Base-by-base conservation (phyloP, 1,140 invertebrate species). In the Pantala flavescens region DNA sequence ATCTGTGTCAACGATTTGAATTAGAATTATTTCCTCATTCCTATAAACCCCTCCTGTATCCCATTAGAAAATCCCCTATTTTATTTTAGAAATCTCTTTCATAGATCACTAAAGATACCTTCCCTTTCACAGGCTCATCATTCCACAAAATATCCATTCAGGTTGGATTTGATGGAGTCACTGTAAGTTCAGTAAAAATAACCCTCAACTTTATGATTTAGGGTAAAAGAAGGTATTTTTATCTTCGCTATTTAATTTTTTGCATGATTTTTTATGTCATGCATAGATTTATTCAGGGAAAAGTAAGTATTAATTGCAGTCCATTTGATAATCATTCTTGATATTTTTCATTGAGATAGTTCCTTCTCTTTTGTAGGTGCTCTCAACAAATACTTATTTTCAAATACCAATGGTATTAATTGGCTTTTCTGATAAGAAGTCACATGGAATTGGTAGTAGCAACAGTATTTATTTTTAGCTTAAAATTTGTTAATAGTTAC, bases 121-220 rank as follows among this genome's bases (percentile, higher is more conserved):
- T 63, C 49, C 49, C 49, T 63, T 63, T 63, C 49, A 63, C 49
- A 63, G 49, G 49, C 49, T 63, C 49, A 63, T 63, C 49, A 63
- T 63, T 63, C 28, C 49, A 63, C 49, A 63, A 63, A 63, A 19
- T 63, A 63, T 63, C 49, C 49, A 19, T 21, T 63, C 49, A 63
- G 14, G 49, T 63, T 63, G 49, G 49, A 63, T 63, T 63, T 63
- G 16, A 63, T 63, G 49, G 49, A 63, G 49, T 63, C n/a, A 19
- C 49, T 63, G 49, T 63, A 63, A 63, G 49, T 63, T 63, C 49
- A 16, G 14, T 63, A 63, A 16, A 63, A 63, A 63, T 63, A 63
- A 63, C n/a, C 49, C 14, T 16, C 49, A 63, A 63, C 16, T 63
- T 63, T 63, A 12, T 63, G 49, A 63, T 63, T 63, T 63, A 63